Evolutionary conservation across 2,888 invertebrate genomes (phyloP), one percentile per base, ranked within the genome.

Genomic region (Drosophila parthenogenetica): DNA sequence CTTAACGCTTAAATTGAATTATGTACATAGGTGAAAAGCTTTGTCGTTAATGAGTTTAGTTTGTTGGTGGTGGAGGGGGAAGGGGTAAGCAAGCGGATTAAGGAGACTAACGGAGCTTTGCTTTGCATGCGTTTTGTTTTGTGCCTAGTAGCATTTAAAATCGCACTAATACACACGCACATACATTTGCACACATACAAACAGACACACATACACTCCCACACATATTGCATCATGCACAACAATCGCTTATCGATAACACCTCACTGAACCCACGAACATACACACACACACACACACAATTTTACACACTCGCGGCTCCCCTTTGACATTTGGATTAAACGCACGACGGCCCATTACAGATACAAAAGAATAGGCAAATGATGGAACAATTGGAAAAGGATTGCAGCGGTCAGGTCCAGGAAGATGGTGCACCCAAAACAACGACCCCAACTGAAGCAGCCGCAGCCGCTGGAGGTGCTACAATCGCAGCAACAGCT

Each of bases 351-450:
- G 67, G 19, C 69, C 79, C 66, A 49, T 82, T 88, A 7, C 93
- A 98, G 98, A 98, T 99, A 62, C 99, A 99, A 92, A 96, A 96
- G 81, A 98, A 98, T 92, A 98, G 98, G 90, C 98, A 98, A 92
- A 95, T 96, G 89, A 94, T 98, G 77, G 97, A 85, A 19, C 86
- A 77, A 19, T 55, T 89, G 59, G 88, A 85, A 1, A 85, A 87
- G 54, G 85, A 85, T 0, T 87, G 88, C 65, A 66, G 50, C 13
- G 58, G 69, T 16, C 55, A 68, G 2, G 73, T 54, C 5, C 32
- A 42, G 0, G 85, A 89, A 0, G 88, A 85, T 7, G 57, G 22
- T 3, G 32, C 37, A 3, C 89, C 89, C 32, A 90, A 84, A 66
- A 70, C 89, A 13, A 95, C 95, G 64, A 94, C 95, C 61, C 92